phyloP scores from a whole-genome alignment of 2,113 vertebrate species.

The Bostrychus sinensis region DNA sequence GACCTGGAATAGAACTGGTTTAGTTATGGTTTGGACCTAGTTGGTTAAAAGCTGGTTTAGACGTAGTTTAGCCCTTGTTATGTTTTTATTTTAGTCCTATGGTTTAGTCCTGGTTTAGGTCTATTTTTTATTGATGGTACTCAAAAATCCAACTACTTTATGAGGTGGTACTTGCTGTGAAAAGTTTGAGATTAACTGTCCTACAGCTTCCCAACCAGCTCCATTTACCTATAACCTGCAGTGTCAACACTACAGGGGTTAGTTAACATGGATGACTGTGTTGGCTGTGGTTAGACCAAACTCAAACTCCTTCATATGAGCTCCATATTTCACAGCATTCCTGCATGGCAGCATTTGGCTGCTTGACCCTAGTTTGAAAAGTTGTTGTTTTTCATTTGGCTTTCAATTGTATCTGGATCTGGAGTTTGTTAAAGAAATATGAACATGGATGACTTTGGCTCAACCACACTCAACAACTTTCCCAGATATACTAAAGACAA shows the following conservation, averaged over 20 bases:
- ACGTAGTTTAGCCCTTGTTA: too few species aligned
- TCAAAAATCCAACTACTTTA: too few species aligned
- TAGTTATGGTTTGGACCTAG: too few species aligned
- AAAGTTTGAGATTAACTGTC: too few species aligned
- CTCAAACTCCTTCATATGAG: not conserved
- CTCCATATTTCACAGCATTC: conserved; percentile 7
- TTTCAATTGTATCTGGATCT: conserved; percentile 15
- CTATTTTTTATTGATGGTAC: too few species aligned
- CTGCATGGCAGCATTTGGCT: conserved; percentile 4
- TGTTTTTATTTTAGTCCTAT: too few species aligned
- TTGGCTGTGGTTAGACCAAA: not conserved
- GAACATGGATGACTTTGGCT: not conserved
- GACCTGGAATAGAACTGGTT: too few species aligned
- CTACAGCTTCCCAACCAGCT: too few species aligned
- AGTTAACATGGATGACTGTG: not conserved
- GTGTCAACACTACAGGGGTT: not conserved
- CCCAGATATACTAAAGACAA: conserved; percentile 24
- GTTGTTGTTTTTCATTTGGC: conserved; percentile 6
- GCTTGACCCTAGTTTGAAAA: not conserved
- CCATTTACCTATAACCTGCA: too few species aligned
- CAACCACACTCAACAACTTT: conserved; percentile 28
- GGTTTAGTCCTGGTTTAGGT: too few species aligned
- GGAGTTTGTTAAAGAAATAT: not conserved
- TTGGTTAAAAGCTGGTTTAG: too few species aligned
- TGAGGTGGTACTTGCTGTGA: too few species aligned